These are phyloP conservation scores for Drosophila erecta DNA, from an alignment of 1,140 invertebrate genomes.

Conservation along the genomic window DNA sequence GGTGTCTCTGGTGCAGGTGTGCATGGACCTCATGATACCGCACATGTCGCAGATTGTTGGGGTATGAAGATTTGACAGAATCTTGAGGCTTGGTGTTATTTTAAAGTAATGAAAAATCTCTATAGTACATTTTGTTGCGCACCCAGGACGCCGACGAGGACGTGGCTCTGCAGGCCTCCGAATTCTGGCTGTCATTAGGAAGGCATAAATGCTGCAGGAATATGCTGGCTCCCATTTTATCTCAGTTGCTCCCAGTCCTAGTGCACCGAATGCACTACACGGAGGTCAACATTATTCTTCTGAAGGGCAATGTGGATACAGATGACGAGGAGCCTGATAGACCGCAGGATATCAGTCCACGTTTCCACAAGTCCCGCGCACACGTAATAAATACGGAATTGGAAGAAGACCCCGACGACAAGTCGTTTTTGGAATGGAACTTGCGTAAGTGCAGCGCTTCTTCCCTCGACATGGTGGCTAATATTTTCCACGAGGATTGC, in stretches of 20 bases:
- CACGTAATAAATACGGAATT: slow-evolving; percentile 91
- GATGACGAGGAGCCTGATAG: slow-evolving; percentile 98
- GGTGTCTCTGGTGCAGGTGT: slow-evolving; percentile 98
- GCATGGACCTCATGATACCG: slow-evolving; percentile 96
- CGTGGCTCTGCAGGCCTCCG: slow-evolving; percentile 98
- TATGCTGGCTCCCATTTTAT: slow-evolving; percentile 93
- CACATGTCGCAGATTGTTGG: slow-evolving; percentile 99
- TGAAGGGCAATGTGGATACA: slow-evolving; percentile 95
- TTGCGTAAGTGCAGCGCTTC: slow-evolving; percentile 99
- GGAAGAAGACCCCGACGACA: slow-evolving; percentile 93
- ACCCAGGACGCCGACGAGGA: slow-evolving; percentile 97
- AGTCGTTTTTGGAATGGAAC: slow-evolving; percentile 98
- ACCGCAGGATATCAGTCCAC: slow-evolving; percentile 98
- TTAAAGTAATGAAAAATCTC: too few species aligned
- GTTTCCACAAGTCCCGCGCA: slow-evolving; percentile 97
- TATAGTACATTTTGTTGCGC: slow-evolving; percentile 96
- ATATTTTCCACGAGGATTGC: slow-evolving; percentile 98
- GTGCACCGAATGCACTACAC: slow-evolving; percentile 99
- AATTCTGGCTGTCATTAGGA: slow-evolving; percentile 99
- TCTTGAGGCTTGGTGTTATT: too few species aligned
- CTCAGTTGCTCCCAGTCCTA: slow-evolving; percentile 94
- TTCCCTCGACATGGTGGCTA: slow-evolving; percentile 97
- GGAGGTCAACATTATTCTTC: slow-evolving; percentile 97
- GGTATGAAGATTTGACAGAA: too few species aligned
- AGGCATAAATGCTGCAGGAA: slow-evolving; percentile 98